phyloP scores from a whole-genome alignment of 2,797 vertebrate genomes.

The Hydrophis major region DNA sequence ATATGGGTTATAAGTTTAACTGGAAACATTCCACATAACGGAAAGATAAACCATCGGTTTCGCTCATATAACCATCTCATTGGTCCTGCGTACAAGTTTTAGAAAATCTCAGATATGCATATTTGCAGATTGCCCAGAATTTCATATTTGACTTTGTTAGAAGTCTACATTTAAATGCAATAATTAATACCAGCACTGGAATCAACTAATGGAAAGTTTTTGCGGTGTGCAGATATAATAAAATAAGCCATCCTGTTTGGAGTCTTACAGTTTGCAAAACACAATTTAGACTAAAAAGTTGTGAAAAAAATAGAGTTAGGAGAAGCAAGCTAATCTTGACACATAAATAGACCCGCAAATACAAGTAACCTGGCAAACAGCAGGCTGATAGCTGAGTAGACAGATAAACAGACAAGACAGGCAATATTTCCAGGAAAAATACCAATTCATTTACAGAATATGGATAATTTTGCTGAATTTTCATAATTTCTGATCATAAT shows the following conservation, averaged over 20 bases:
- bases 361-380: not conserved
- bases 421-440: not conserved
- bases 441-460: not conserved
- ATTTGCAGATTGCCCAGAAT: not conserved
- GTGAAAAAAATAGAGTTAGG: not conserved
- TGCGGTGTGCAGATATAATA: not conserved
- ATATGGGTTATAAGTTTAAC: slow-evolving; percentile 70
- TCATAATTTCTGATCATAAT: no score
- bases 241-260: not conserved
- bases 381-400: not conserved
- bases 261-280: not conserved
- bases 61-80: slow-evolving; percentile 11
- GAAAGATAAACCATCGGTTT: slow-evolving; percentile 67
- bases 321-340: not conserved
- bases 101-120: not conserved
- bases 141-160: not conserved
- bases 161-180: not conserved
- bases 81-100: not conserved
- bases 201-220: not conserved
- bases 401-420: not conserved
- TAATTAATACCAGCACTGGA: not conserved
- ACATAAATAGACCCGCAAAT: not conserved
- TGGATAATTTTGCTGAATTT: not conserved
- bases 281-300: not conserved
- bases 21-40: slow-evolving; percentile 71